These are phyloP conservation scores for Apodemia duryi DNA, from an alignment of 2,888 invertebrate species.

Conservation along the genomic window DNA sequence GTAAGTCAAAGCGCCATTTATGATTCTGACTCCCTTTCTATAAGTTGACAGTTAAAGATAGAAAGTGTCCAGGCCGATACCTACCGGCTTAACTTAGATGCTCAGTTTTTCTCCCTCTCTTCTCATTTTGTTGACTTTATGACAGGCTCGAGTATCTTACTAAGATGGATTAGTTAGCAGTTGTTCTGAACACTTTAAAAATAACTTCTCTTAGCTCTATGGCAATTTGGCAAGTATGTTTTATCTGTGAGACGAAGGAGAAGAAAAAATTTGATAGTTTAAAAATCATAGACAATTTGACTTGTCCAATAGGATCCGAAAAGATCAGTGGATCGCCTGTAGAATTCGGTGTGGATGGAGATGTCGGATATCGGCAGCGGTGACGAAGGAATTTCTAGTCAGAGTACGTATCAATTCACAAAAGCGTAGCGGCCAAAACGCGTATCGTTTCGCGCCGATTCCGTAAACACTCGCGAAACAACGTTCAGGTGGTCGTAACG, in stretches of 20 bases:
- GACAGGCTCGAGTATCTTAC: neutral
- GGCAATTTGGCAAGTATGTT: neutral
- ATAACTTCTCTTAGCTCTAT: neutral
- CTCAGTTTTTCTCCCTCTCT: too few species aligned
- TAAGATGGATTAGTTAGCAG: neutral
- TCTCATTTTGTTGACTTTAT: too few species aligned
- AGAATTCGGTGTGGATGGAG: conserved; percentile 78
- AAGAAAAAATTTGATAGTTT: conserved; percentile 51
- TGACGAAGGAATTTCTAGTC: conserved; percentile 88
- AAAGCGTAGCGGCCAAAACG: conserved; percentile 42
- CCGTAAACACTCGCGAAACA: conserved; percentile 46
- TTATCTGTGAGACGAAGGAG: conserved; percentile 7
- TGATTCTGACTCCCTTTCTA: too few species aligned
- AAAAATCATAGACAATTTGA: conserved; percentile 63
- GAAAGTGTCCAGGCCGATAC: too few species aligned
- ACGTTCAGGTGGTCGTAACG: conserved; percentile 50
- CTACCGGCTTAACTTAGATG: too few species aligned
- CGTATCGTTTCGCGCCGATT: conserved; percentile 46
- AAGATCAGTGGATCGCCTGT: conserved; percentile 73
- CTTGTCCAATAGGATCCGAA: conserved; percentile 56
- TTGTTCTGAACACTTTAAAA: neutral
- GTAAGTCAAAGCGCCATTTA: too few species aligned
- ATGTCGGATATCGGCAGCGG: conserved; percentile 91
- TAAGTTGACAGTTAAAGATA: too few species aligned
- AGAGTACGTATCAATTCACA: conserved; percentile 83